Base-by-base conservation (phyloP, 2,113 vertebrate species). In the Festucalex cinctus region DNA sequence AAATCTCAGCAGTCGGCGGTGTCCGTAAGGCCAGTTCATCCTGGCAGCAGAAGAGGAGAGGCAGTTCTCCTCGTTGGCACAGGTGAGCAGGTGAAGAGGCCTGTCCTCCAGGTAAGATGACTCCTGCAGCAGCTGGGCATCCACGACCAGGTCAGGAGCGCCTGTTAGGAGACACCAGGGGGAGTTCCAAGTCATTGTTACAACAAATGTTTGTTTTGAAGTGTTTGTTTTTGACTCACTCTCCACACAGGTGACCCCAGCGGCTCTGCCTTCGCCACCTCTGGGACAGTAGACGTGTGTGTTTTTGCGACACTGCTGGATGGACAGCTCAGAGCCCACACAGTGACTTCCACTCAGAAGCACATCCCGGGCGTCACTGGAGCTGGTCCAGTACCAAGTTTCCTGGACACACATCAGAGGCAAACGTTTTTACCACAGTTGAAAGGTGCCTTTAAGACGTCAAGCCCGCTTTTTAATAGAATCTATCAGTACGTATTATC, bases 1-100 rank as follows among this genome's bases (percentile, higher is more conserved):
- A 90, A 99, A 99, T 67, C 97, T 95, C n/a, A 99, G 84, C 28
- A 99, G 93, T 71, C 97, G 94, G 22, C 97, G 94, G 77, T 97
- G 87, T 44, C 97, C 97, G 0, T 97, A 94, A 19, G 96, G 96
- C 97, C 97, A 99, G 66, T 91, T 75, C 95, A 98, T 95, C 70
- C 63, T 87, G 66, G 94, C 92, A 0, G 97, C 97, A 0, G 96
- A 98, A 68, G 89, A 91, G 0, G 97, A 96, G 57, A 99, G 93
- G 82, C 97, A 99, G 82, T 93, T 94, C 86, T 99, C 97, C 65
- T 98, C 97, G 0, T 98, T 94, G 22, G 97, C 97, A 0, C 97
- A 99, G 82, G 94, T 93, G 35, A 99, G 93, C 88, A 95, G 88
- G 83, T 91, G 95, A 63, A 99, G 92, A 0, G 96, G 95, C 0